These are phyloP conservation scores for Nannospalax galili DNA, from an alignment of 2,113 vertebrate genomes.

Conservation along the genomic window DNA sequence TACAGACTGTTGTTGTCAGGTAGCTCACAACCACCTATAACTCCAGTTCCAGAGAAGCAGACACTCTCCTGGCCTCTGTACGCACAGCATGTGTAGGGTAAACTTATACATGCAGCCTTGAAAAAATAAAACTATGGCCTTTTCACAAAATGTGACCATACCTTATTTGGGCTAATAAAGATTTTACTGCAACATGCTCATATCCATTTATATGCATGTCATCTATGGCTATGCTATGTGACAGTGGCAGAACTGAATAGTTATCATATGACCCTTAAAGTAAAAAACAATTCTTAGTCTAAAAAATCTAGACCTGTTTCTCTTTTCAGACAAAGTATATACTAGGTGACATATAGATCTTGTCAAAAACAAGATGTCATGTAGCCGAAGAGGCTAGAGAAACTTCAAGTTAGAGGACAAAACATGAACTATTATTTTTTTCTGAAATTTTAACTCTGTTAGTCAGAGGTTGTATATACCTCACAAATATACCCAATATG, in stretches of 20 bases:
- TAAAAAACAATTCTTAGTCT: background rate
- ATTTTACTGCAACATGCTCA: background rate
- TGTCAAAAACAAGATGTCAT: background rate
- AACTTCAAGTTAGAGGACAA: background rate
- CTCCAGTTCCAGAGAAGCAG: too few relatives aligned
- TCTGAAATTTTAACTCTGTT: background rate
- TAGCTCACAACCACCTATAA: too few relatives aligned
- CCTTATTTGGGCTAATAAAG: conserved; percentile 40
- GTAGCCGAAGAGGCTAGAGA: background rate
- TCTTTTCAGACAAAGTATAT: background rate
- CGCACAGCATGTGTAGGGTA: too few relatives aligned
- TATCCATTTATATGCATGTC: background rate
- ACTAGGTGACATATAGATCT: background rate
- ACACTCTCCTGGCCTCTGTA: too few relatives aligned
- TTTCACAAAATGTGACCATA: background rate
- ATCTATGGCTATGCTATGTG: background rate
- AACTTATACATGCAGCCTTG: background rate
- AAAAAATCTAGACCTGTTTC: background rate
- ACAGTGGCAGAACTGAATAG: background rate
- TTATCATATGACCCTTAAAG: background rate
- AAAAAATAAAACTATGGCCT: background rate
- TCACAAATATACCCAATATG: background rate
- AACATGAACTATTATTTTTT: background rate
- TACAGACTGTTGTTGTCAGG: too few relatives aligned
- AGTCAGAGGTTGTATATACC: background rate